Conservation (phyloP, 1,140 invertebrate genomes). For the Ceratosolen solmsi region DNA sequence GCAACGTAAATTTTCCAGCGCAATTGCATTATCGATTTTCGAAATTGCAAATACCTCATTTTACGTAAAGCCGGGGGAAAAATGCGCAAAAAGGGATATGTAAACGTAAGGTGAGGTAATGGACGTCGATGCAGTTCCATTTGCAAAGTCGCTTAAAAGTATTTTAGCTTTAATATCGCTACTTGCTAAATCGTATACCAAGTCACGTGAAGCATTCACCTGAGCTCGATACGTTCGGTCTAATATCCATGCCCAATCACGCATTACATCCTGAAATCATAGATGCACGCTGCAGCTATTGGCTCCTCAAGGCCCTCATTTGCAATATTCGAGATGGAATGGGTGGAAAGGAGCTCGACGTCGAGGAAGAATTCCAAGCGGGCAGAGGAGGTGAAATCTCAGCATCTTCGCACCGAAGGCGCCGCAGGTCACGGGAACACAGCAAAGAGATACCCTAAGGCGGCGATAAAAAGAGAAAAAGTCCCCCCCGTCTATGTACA, state of each 20-base stretch:
- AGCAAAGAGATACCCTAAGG: neutral
- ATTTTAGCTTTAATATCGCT: too few species aligned
- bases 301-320: neutral
- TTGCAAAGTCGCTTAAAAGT: too few species aligned
- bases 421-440: neutral
- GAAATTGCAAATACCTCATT: neutral
- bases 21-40: conserved; percentile 18
- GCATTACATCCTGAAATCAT: neutral
- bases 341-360: too few species aligned
- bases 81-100: neutral
- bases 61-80: too few species aligned
- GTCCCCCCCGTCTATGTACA: neutral
- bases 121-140: too few species aligned
- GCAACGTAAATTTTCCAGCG: neutral
- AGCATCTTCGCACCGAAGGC: neutral
- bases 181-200: too few species aligned
- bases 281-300: neutral
- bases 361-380: too few species aligned
- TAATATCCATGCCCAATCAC: too few species aligned
- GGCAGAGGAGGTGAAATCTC: neutral
- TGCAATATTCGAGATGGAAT: neutral
- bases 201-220: neutral
- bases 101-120: too few species aligned
- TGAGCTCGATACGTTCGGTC: neutral
- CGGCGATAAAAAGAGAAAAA: neutral